Conservation (phyloP, 1,140 invertebrate genomes). For the Anastatus disparis region DNA sequence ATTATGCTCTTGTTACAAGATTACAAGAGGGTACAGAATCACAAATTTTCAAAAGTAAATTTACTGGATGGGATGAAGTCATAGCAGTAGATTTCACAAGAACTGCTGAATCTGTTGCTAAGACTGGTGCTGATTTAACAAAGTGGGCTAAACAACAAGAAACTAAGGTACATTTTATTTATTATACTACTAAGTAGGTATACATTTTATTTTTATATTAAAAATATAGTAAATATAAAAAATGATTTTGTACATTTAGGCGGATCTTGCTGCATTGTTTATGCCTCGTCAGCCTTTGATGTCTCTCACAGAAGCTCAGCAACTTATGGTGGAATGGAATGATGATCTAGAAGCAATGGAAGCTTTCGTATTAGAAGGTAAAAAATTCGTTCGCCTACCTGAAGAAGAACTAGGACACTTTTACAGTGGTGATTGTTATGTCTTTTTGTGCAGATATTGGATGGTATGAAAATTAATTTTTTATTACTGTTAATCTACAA, state of each 20-base stretch:
- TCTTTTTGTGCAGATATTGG: conserved; percentile 97
- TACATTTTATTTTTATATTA: conserved; percentile 7
- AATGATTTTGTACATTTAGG: conserved; percentile 58
- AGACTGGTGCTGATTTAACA: conserved; percentile 95
- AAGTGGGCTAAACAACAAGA: conserved; percentile 93
- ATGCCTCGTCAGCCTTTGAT: conserved; percentile 93
- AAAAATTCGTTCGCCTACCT: conserved; percentile 95
- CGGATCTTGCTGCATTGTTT: conserved; percentile 95
- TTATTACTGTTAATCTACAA: conserved; percentile 6
- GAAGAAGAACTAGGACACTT: conserved; percentile 95
- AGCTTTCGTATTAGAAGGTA: conserved; percentile 96
- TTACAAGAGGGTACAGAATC: conserved; percentile 88
- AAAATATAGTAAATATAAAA: too few relatives aligned
- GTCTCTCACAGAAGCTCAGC: conserved; percentile 85
- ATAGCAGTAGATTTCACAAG: conserved; percentile 99
- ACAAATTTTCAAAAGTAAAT: conserved; percentile 97
- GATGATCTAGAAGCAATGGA: conserved; percentile 97
- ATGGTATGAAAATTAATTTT: conserved; percentile 67
- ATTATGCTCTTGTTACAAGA: conserved; percentile 88
- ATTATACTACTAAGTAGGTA: too few relatives aligned
- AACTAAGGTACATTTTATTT: conserved; percentile 77
- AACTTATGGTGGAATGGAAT: conserved; percentile 94
- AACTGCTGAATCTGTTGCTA: conserved; percentile 95
- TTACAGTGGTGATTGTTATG: conserved; percentile 96
- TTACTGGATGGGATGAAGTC: conserved; percentile 98